A percentile compares a stretch with the other conserved stretches of the same genome.
Conservation (phyloP, 2,797 vertebrate species). For the Phoeniculus purpureus region DNA sequence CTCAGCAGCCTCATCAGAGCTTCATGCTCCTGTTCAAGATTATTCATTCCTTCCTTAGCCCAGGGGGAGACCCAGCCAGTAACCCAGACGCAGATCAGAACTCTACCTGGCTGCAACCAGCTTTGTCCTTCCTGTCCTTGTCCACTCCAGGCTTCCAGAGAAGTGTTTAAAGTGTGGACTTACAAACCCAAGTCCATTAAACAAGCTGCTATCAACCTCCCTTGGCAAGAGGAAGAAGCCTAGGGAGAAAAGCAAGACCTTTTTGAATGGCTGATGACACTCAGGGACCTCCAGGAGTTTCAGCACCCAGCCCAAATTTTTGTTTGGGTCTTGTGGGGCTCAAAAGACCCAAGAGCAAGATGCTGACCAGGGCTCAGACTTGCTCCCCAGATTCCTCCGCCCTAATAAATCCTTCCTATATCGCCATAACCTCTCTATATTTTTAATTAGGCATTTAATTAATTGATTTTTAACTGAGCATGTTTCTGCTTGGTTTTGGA, state of each 20-base stretch:
- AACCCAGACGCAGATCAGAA: background rate
- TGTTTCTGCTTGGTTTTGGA: background rate
- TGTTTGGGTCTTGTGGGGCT: background rate
- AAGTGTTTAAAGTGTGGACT: background rate
- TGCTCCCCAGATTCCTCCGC: background rate
- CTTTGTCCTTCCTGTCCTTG: background rate
- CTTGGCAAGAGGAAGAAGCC: background rate
- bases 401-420: background rate
- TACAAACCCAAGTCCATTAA: background rate
- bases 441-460: too few relatives aligned
- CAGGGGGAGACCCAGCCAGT: background rate
- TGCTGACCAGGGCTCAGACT: background rate
- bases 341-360: background rate
- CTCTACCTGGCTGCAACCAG: background rate
- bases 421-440: background rate
- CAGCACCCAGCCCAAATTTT: background rate
- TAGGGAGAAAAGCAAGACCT: background rate
- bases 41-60: background rate
- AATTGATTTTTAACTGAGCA: too few relatives aligned
- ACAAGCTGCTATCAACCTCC: background rate
- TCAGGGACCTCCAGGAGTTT: background rate
- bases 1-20: background rate
- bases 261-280: background rate
- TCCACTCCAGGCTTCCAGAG: background rate
- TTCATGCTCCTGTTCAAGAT: background rate